Evolutionary conservation across 1,140 invertebrate species (phyloP), one percentile per base, ranked within the genome.

Genomic region (Aphidius gifuensis): DNA sequence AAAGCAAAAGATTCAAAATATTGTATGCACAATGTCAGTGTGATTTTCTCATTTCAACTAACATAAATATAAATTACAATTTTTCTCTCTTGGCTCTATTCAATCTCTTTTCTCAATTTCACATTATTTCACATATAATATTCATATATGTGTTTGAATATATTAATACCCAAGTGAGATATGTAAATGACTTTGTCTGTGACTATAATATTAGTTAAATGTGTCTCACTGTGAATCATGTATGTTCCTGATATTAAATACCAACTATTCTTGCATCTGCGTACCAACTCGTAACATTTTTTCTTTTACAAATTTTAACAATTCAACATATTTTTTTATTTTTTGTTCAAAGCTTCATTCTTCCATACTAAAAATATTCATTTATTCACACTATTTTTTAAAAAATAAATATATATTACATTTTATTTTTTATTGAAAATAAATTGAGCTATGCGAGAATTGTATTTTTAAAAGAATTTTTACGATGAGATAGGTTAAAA

Each of bases 61-160:
- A 32, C 23, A 32, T 32, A 32, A 32, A 32, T 48, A 58, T n/a
- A 44, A 47, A 44, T 58, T 58, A 38, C 32, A 21, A 9, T 48
- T 40, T 45, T 47, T 46, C 9, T 53, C 44, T 23, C 57, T 55
- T 39, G 21, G 23, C 53, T 55, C 39, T 38, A 47, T 43, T 39
- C 46, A 43, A 39, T 40, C n/a, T 42, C 56, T 44, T 44, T 44
- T 44, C 43, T 8, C 43, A 44, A 11, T 44, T 44, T 8, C 9
- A 1, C 43, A 44, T 42, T 59, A 51, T 48, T 58, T 64, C 49
- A 56, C 46, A 47, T 58, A 70, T 71, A 74, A 80, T 77, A 80
- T 80, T 79, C 79, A 78, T 80, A 78, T 71, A 71, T 70, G 76
- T 32, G 23, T 32, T 72, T 80, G 79, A 80, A 79, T 80, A 80